phyloP scores from a whole-genome alignment of 2,797 vertebrate genomes.

The Pseudochirops cupreus region DNA sequence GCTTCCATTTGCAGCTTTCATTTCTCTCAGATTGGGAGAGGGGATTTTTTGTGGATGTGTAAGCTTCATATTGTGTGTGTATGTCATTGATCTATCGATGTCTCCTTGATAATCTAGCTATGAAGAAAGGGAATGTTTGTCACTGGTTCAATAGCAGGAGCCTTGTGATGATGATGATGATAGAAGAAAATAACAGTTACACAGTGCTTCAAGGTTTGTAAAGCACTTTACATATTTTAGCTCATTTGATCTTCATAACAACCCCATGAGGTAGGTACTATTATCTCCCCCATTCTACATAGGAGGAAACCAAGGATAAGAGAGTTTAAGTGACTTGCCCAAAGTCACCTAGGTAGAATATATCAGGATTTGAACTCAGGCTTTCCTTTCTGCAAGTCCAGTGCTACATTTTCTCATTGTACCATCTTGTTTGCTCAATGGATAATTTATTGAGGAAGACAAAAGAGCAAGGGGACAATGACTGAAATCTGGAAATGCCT shows the following conservation, averaged over 20 bases:
- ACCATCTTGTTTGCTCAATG: neutral
- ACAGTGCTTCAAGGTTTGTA: neutral
- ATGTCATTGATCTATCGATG: neutral
- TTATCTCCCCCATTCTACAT: neutral
- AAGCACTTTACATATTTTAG: neutral
- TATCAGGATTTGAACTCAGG: neutral
- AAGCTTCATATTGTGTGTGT: neutral
- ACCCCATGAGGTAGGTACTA: neutral
- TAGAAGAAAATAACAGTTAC: neutral
- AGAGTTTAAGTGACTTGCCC: neutral
- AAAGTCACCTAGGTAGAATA: neutral
- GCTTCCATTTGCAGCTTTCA: conserved; percentile 22
- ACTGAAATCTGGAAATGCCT: neutral
- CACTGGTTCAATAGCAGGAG: neutral
- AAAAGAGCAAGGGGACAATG: neutral
- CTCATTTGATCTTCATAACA: neutral
- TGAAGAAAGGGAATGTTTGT: neutral
- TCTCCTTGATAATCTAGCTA: neutral
- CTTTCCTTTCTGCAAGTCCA: neutral
- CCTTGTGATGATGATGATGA: neutral
- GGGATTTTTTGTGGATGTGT: neutral
- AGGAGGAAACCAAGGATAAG: neutral
- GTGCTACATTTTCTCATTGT: neutral
- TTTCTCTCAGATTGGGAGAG: neutral
- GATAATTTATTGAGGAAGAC: neutral